Conservation (phyloP, 2,113 vertebrate species). For the Corythornis cristatus region DNA sequence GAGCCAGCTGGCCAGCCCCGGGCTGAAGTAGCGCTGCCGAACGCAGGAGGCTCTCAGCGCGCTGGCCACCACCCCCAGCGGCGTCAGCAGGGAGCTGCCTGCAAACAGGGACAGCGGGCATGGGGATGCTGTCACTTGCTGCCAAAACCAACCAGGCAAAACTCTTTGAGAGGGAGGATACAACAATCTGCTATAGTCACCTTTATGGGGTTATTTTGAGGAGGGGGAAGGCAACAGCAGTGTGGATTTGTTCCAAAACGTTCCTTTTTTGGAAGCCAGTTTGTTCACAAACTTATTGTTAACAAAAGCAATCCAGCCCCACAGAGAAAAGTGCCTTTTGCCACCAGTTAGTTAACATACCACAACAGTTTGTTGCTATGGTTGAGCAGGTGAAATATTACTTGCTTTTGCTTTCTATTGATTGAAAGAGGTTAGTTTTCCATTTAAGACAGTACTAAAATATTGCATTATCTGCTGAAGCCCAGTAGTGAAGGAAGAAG, state of each 20-base stretch:
- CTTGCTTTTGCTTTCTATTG: slow-evolving; percentile 1
- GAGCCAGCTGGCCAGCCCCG: slow-evolving; percentile 76
- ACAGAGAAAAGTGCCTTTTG: not conserved
- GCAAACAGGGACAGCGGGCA: not conserved
- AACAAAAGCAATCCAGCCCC: not conserved
- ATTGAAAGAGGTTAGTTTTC: not conserved
- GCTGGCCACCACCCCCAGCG: slow-evolving; percentile 80
- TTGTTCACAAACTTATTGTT: not conserved
- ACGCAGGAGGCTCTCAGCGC: slow-evolving; percentile 77
- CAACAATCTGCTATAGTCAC: not conserved
- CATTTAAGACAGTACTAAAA: not conserved
- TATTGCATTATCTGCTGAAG: not conserved
- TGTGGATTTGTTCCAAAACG: not conserved
- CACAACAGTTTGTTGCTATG: not conserved
- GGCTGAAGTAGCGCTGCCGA: slow-evolving; percentile 67
- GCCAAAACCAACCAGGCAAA: not conserved
- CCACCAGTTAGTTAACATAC: not conserved
- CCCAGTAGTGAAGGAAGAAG: not conserved
- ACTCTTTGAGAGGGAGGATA: not conserved
- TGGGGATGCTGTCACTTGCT: not conserved
- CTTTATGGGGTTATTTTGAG: not conserved
- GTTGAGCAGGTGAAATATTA: not conserved
- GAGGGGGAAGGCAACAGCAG: not conserved
- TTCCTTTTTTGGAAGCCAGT: not conserved
- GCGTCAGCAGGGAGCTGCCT: slow-evolving; percentile 79